A percentile compares a stretch with the other conserved stretches of the same genome.
phyloP scores from a whole-genome alignment of 2,797 vertebrate species.

The Anisognathus igniventris region DNA sequence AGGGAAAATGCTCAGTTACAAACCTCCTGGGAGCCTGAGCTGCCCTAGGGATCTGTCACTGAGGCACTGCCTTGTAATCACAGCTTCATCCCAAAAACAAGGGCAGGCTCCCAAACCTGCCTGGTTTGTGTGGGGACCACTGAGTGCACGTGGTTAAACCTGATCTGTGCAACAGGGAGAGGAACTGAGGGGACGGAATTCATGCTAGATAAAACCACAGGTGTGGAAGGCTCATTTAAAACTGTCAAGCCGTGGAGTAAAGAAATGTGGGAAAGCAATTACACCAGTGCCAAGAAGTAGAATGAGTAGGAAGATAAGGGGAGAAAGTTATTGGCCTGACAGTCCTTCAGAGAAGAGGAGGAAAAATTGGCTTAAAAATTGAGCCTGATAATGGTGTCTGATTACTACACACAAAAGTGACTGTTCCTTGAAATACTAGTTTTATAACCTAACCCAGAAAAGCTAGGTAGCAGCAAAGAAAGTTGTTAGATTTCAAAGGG shows the following conservation, averaged over 20 bases:
- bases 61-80: neutral
- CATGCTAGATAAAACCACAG: neutral
- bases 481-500: neutral
- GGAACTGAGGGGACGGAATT: neutral
- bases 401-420: neutral
- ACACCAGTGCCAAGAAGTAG: neutral
- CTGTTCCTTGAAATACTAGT: neutral
- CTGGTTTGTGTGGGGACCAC: neutral
- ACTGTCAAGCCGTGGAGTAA: neutral
- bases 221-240: neutral
- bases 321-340: constrained; percentile 1
- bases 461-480: neutral
- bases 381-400: neutral
- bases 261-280: constrained; percentile 1
- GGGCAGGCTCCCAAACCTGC: neutral
- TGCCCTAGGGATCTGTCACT: rapidly evolving
- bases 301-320: constrained; percentile 11
- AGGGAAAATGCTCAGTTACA: neutral
- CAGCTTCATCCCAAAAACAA: neutral
- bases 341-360: neutral
- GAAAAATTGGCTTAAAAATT: constrained; percentile 21
- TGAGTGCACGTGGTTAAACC: neutral
- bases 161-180: neutral
- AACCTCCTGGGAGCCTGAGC: neutral
- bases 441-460: neutral